Conservation (phyloP, 2,113 vertebrate genomes). For the Hiodon tergisus region DNA sequence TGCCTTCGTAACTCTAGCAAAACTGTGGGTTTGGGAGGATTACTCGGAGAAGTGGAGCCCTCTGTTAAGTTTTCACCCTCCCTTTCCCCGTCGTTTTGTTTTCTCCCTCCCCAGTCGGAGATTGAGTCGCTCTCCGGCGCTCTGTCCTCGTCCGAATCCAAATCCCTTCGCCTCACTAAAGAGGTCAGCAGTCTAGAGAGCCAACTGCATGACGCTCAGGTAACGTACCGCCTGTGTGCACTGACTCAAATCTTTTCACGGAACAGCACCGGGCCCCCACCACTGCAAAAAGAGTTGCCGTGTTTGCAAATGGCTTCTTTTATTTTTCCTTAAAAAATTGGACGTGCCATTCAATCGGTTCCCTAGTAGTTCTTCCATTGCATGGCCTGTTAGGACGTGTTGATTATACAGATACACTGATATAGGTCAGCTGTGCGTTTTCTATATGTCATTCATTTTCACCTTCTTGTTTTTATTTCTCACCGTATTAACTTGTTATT, state of each 20-base stretch:
- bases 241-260: too few species aligned
- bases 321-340: too few species aligned
- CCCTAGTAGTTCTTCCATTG: too few species aligned
- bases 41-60: too few species aligned
- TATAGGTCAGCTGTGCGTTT: too few species aligned
- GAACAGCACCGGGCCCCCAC: not conserved
- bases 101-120: constrained; percentile 60
- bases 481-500: not conserved
- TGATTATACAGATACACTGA: too few species aligned
- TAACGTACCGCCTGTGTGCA: constrained; percentile 35
- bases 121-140: constrained; percentile 65
- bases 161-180: constrained; percentile 71
- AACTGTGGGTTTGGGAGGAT: too few species aligned
- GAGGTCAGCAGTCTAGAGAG: constrained; percentile 74
- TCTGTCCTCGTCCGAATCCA: constrained; percentile 71
- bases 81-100: not conserved
- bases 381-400: too few species aligned
- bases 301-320: too few species aligned
- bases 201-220: constrained; percentile 79
- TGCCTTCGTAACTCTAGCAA: too few species aligned
- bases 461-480: not conserved
- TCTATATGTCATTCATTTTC: too few species aligned
- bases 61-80: not conserved
- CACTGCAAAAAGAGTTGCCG: not conserved
- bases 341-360: too few species aligned